phyloP scores from a whole-genome alignment of 2,113 vertebrate species.

The Gila orcuttii region DNA sequence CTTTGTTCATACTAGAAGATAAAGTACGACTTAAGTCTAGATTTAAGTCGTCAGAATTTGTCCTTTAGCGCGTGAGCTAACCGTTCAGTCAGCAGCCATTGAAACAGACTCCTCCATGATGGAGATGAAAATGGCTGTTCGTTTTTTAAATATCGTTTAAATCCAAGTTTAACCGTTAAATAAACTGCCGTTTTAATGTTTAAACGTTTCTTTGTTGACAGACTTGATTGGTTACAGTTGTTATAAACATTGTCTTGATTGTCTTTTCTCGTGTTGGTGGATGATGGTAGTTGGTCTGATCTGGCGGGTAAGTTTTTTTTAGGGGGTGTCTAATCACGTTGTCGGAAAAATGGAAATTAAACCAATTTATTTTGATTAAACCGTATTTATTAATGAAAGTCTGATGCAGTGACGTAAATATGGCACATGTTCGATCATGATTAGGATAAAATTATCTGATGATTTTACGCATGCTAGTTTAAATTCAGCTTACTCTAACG shows the following conservation, averaged over 20 bases:
- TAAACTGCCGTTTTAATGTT: background rate
- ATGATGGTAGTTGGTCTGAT: conserved; percentile 1
- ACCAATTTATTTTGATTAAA: background rate
- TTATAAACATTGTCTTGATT: background rate
- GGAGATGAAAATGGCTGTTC: conserved; percentile 56
- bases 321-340: conserved; percentile 7
- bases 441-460: background rate
- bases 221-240: background rate
- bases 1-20: background rate
- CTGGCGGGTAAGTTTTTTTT: conserved; percentile 32
- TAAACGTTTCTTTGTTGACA: background rate
- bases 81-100: conserved; percentile 70
- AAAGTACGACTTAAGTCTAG: background rate
- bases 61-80: background rate
- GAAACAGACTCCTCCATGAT: conserved; percentile 71
- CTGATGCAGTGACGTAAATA: background rate
- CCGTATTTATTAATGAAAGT: background rate
- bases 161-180: background rate
- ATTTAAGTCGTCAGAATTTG: background rate
- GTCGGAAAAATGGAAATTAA: background rate
- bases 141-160: conserved; percentile 48
- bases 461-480: background rate
- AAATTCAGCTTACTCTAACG: background rate
- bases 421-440: background rate
- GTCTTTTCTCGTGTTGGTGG: background rate